Base-by-base conservation (phyloP, 2,888 invertebrate genomes). In the Drosophila siamana region DNA sequence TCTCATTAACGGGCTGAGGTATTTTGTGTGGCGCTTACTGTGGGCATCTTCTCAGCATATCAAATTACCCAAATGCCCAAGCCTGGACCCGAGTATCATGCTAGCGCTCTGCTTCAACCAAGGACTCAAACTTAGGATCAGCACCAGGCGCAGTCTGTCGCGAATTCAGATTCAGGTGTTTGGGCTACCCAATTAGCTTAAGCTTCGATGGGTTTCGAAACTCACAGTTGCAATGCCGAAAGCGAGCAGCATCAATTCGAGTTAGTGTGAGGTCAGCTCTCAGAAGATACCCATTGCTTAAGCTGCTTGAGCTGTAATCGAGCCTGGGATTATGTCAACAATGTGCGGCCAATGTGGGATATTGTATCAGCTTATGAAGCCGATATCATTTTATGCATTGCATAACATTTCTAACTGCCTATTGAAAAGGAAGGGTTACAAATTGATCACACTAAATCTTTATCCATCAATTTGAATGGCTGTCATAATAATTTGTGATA, bases 31-130 rank as follows among this genome's bases (percentile, higher is more conserved):
- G 80, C 86, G 76, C 72, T 72, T 74, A 71, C 73, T 78, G 19
- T 19, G 48, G 15, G 63, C 67, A 80, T 79, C 78, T 90, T 90
- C 90, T 86, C 90, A 90, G 90, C 68, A 62, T 90, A 90, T 90
- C 83, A 40, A 73, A 61, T 90, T 75, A 73, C 91, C 6, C 36
- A 46, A 22, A 13, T 22, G 16, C 15, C 40, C 30, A 40, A 47
- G 47, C 33, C 52, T 41, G 51, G 24, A 50, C 26, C 48, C 16
- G 13, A 57, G 74, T 68, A 81, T 79, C 71, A 78, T 78, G 72
- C 75, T 33, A 41, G 70, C n/a, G n/a, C 46, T 28, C 30, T 38
- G 36, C 51, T 28, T 44, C n/a, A 61, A 26, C 16, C 56, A 47
- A 5, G 19, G 46, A 5, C 41, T 30, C 50, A 11, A 33, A 4